These are phyloP conservation scores for Pandemis corylana DNA, from an alignment of 2,888 invertebrate species.

Conservation along the genomic window DNA sequence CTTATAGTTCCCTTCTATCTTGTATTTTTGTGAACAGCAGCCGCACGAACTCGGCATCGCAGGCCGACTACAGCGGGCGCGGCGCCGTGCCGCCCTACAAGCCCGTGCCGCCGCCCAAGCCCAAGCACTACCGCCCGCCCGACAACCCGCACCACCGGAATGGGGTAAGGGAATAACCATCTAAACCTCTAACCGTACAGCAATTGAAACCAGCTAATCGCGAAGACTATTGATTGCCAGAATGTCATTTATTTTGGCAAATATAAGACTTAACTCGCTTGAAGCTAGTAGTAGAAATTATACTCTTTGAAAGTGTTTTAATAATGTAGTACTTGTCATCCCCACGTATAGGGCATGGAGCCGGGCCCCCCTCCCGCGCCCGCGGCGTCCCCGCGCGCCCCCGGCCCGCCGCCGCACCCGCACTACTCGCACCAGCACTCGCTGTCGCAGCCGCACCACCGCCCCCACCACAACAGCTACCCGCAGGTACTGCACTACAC, in stretches of 20 bases:
- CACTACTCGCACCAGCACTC: conserved; percentile 79
- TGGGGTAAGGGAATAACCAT: conserved; percentile 62
- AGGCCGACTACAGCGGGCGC: conserved; percentile 84
- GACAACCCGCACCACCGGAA: conserved; percentile 74
- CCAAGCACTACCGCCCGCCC: conserved; percentile 94
- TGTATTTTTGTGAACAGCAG: conserved; percentile 60
- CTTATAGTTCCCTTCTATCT: neutral
- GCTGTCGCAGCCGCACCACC: conserved; percentile 71
- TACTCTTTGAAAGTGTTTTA: no score
- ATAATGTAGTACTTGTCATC: neutral
- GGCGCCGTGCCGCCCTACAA: conserved; percentile 87
- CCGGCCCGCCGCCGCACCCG: conserved; percentile 56
- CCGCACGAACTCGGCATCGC: conserved; percentile 86
- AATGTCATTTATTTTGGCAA: no score
- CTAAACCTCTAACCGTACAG: no score
- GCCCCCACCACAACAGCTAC: conserved; percentile 52
- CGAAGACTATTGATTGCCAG: no score
- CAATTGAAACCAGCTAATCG: no score
- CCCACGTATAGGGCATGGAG: conserved; percentile 43
- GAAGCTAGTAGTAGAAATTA: no score
- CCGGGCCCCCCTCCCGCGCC: conserved; percentile 25
- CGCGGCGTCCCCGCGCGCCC: conserved; percentile 31
- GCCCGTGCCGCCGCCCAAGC: conserved; percentile 96
- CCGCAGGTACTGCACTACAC: conserved; percentile 52
- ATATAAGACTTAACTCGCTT: no score